Evolutionary conservation across 2,888 invertebrate genomes (phyloP).

Genomic region (Toxonevra muliebris): DNA sequence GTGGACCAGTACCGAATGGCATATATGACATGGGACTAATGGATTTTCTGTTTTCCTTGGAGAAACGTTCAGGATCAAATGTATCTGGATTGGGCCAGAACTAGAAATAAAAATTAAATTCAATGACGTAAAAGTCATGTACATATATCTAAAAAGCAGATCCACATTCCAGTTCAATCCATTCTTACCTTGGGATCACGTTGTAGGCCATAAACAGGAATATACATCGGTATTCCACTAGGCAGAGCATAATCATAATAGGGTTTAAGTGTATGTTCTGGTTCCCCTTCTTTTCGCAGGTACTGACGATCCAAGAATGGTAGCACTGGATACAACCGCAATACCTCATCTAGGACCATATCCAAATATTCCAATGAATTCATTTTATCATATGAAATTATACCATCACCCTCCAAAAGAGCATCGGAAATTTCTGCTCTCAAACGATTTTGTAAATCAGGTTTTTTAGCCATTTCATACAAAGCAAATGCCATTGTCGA

Average conservation of each 20-base stretch:
- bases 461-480: slow-evolving; percentile 63
- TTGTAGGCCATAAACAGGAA: slow-evolving; percentile 60
- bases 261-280: slow-evolving; percentile 52
- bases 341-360: slow-evolving; percentile 63
- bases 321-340: slow-evolving; percentile 62
- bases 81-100: slow-evolving; percentile 58
- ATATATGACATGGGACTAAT: slow-evolving; percentile 53
- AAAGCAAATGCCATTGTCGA: slow-evolving; percentile 65
- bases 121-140: too few species aligned
- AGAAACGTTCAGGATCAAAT: slow-evolving; percentile 62
- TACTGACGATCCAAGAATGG: slow-evolving; percentile 62
- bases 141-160: too few species aligned
- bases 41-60: slow-evolving; percentile 50
- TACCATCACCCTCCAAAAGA: slow-evolving; percentile 56
- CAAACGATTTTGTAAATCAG: slow-evolving; percentile 62
- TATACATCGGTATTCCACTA: slow-evolving; percentile 56
- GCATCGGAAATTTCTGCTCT: slow-evolving; percentile 64
- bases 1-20: slow-evolving; percentile 61
- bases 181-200: slow-evolving; percentile 58
- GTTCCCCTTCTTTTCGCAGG: slow-evolving; percentile 40
- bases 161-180: background rate
- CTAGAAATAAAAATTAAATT: slow-evolving; percentile 41
- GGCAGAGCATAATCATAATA: slow-evolving; percentile 53
- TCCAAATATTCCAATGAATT: slow-evolving; percentile 64
- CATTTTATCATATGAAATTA: slow-evolving; percentile 63